Percentiles rank a stretch among this genome's conserved stretches.
Evolutionary conservation across 2,113 vertebrate species (phyloP).

Genomic region (Ciconia maguari): DNA sequence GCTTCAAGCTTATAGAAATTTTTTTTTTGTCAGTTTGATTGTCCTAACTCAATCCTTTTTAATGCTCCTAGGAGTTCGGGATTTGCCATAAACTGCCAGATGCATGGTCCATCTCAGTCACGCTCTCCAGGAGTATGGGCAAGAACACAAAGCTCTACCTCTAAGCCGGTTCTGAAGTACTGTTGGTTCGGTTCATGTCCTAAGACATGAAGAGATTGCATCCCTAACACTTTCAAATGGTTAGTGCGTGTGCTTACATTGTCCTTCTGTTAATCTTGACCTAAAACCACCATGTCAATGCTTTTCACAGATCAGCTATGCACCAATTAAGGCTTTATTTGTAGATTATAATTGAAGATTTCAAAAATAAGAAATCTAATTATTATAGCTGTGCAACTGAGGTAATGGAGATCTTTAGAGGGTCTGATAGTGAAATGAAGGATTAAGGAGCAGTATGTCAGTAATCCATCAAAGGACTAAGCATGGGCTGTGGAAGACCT

Average conservation of each 20-base stretch:
- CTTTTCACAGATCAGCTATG: neutral
- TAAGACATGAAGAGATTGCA: neutral
- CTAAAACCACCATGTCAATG: neutral
- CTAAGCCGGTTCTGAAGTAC: neutral
- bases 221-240: neutral
- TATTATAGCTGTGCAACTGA: neutral
- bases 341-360: neutral
- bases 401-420: neutral
- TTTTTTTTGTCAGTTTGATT: neutral
- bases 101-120: neutral
- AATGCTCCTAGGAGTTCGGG: neutral
- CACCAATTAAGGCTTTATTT: neutral
- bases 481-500: neutral
- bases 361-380: neutral
- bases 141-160: neutral
- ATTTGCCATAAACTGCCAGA: neutral
- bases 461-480: neutral
- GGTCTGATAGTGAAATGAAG: neutral
- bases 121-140: neutral
- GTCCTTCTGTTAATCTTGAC: neutral
- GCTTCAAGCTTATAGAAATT: neutral
- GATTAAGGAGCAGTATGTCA: neutral
- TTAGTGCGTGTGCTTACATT: neutral
- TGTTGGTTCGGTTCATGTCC: neutral
- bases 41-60: neutral